Base-by-base conservation (phyloP, 2,888 invertebrate species). In the Griposia aprilina region DNA sequence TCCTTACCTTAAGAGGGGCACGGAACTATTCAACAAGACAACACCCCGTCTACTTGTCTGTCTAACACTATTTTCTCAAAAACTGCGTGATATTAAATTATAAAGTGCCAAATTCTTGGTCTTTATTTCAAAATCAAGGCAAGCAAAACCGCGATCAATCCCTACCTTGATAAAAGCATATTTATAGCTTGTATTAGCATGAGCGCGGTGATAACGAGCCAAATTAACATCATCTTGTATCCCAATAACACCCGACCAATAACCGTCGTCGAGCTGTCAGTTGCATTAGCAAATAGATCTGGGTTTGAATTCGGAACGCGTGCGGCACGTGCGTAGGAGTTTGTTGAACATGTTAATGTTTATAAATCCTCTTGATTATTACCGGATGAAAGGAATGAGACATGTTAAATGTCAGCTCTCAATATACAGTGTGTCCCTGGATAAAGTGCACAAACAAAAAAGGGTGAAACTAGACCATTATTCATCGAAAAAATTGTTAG, bases 101-200 rank as follows among this genome's bases (percentile, higher is more conserved):
- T 0, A 26, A 20, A 59, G 1, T 20, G 1, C 15, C 6, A 7
- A 10, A 41, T 26, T 23, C 6, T 69, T n/a, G 0, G 0, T 23
- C 23, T 10, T 6, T n/a, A 23, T 15, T 63, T n/a, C 20, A 50
- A 48, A 57, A 36, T 26, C 41, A 57, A 20, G 10, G 11, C 86
- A 75, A 83, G 80, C 81, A 69, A 63, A 80, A 59, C 81, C 85
- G 57, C 74, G 77, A 52, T 76, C 68, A 79, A 70, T 78, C 48
- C 30, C 59, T 72, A 81, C 62, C 75, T 85, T 71, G 70, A 79
- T 85, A 84, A 84, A 87, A 83, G 82, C 76, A 79, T 78, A 50
- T 82, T 81, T 86, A 83, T 79, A 63, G 76, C 85, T 74, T 80
- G 85, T 79, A 79, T 72, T 55, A 84, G 79, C 78, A 80, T 74